Conservation (phyloP, 2,797 vertebrate genomes). For the Glyptemys insculpta region DNA sequence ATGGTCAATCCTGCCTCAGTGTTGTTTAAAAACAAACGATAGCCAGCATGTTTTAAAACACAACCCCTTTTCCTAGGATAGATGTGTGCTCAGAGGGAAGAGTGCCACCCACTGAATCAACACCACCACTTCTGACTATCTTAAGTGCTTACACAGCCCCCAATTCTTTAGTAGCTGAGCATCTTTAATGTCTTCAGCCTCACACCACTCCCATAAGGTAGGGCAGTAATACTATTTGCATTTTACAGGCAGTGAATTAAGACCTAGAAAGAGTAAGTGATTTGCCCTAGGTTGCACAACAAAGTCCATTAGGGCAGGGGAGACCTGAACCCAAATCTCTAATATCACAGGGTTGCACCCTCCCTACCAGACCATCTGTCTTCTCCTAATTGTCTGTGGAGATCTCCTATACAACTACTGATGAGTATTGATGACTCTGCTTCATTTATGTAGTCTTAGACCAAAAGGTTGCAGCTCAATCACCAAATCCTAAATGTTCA, state of each 20-base stretch:
- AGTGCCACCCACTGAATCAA: not conserved
- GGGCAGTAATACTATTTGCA: not conserved
- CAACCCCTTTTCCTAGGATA: no score
- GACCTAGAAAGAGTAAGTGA: not conserved
- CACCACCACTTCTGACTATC: not conserved
- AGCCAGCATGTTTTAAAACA: no score
- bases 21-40: no score
- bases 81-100: no score
- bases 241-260: not conserved
- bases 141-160: not conserved
- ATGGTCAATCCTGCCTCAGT: no score
- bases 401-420: accelerated
- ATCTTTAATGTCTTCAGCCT: not conserved
- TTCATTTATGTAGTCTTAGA: not conserved
- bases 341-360: not conserved
- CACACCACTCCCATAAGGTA: not conserved
- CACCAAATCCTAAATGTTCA: not conserved
- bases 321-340: not conserved
- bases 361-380: not conserved
- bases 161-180: not conserved
- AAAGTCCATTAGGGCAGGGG: not conserved
- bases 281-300: not conserved
- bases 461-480: not conserved
- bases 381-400: not conserved
- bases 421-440: not conserved